These are phyloP conservation scores for Pycnonotus jocosus DNA, from an alignment of 2,113 vertebrate species.

Conservation along the genomic window DNA sequence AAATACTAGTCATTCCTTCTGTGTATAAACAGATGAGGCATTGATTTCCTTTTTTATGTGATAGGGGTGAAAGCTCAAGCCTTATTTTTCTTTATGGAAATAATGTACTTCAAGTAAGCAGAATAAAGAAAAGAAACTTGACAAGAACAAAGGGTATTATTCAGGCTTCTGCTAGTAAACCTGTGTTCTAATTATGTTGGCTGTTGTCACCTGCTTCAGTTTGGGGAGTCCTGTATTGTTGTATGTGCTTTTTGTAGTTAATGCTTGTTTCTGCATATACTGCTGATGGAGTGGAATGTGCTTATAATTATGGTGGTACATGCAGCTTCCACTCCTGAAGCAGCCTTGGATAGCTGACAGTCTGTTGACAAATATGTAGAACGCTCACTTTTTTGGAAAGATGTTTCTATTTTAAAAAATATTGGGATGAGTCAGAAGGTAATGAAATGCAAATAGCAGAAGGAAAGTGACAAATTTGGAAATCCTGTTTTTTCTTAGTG, in stretches of 20 bases:
- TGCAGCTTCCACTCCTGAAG: not conserved
- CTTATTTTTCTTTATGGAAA: not conserved
- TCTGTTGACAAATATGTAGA: not conserved
- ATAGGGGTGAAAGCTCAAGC: not conserved
- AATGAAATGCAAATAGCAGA: accelerated
- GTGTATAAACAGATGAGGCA: not conserved
- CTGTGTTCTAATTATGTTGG: not conserved
- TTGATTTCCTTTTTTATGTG: not conserved
- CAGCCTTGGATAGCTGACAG: not conserved
- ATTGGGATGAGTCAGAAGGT: not conserved
- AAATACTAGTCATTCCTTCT: not conserved
- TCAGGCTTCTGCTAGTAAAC: not conserved
- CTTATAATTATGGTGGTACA: not conserved
- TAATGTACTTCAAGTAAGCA: not conserved
- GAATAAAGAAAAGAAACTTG: not conserved
- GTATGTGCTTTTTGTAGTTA: not conserved
- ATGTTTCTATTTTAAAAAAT: not conserved
- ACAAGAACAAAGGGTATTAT: not conserved
- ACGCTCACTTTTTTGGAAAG: not conserved
- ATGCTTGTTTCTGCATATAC: not conserved
- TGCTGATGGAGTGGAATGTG: not conserved
- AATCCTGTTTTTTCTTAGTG: not conserved
- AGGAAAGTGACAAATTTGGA: not conserved
- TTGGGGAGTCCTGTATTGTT: not conserved
- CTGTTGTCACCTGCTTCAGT: not conserved